These are phyloP conservation scores for Protobothrops flavoviridis DNA, from an alignment of 2,113 vertebrate genomes.

Conservation along the genomic window DNA sequence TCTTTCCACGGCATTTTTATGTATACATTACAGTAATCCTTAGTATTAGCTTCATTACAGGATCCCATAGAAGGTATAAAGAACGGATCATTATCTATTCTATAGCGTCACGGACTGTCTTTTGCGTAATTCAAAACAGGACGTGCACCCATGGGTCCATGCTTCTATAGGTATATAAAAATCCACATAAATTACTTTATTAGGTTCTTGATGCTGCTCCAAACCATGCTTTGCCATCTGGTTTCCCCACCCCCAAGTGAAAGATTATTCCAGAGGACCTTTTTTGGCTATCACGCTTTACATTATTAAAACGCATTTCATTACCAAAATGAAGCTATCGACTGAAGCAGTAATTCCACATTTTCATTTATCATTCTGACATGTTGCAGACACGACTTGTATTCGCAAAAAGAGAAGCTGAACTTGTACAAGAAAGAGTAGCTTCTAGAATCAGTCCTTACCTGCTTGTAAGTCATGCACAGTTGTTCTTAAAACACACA, in stretches of 20 bases:
- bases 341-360: background rate
- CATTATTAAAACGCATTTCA: background rate
- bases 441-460: background rate
- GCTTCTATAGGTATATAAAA: background rate
- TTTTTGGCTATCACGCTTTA: background rate
- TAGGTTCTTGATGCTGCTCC: fast-evolving
- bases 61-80: constrained; percentile 11
- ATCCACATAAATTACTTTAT: background rate
- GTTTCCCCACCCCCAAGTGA: background rate
- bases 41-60: background rate
- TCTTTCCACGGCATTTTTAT: background rate
- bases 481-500: background rate
- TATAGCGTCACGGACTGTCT: background rate
- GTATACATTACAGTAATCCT: constrained; percentile 4
- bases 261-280: background rate
- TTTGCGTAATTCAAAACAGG: background rate
- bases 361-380: background rate
- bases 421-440: background rate
- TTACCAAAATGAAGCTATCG: background rate
- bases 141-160: background rate
- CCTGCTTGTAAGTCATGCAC: background rate
- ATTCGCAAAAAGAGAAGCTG: background rate
- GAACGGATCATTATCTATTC: background rate
- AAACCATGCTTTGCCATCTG: constrained; percentile 22
- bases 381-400: background rate